Base-by-base conservation (phyloP, 2,797 vertebrate genomes). In the Eleutherodactylus coqui region DNA sequence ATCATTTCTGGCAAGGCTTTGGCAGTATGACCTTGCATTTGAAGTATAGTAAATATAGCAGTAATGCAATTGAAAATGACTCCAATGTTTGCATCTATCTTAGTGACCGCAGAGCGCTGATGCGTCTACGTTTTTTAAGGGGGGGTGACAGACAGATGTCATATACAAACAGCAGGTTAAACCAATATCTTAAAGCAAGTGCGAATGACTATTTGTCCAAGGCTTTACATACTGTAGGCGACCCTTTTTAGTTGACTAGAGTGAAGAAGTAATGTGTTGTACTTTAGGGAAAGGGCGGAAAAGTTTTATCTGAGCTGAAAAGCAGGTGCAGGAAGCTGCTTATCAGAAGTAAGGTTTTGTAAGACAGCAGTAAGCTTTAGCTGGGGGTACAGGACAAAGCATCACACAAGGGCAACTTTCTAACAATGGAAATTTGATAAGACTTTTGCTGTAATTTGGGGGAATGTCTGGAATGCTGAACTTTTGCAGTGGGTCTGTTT, bases 401-500 rank as follows among this genome's bases (percentile, higher is more conserved):
- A 29, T 38, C 32, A 36, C 75, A 69, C 43, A 16, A 4, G 32
- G 49, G 60, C 58, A 70, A 55, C 43, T 67, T 41, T 67, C 60
- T 67, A 53, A 51, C 21, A 41, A 21, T 81, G 27, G 77, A 85
- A 75, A 85, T 60, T 60, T 58, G 78, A 81, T 78, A 81, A 73
- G 53, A 85, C 69, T 80, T 85, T 79, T 80, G 69, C 67, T 51
- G 32, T 85, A 62, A 85, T 75, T 80, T 80, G 49, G 64, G 84
- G 43, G 77, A 79, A 85, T 80, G 77, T 80, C 19, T 49, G 78
- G 84, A 80, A 85, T 85, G 84, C 78, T 53, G 41, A 80, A 45
- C 55, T 75, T 86, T 86, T 75, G 70, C 51, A 80, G 34, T 21
- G 38, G 77, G 51, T 72, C 77, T 55, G 51, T 43, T 75, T 75